Conservation (phyloP, 1,140 invertebrate species). For the Pomacea maculata region DNA sequence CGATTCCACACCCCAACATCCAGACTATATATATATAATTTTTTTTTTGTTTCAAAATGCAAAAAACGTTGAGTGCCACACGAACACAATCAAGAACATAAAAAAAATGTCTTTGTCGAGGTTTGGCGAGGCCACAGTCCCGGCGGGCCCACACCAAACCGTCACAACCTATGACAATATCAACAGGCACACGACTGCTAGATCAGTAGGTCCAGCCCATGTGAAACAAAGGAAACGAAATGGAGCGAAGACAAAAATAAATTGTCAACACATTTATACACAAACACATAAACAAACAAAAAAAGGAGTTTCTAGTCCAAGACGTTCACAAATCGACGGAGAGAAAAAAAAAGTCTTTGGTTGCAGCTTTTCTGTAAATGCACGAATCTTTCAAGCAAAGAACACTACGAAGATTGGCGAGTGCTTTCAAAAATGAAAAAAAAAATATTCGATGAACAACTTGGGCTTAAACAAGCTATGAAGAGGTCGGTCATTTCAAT, state of each 20-base stretch:
- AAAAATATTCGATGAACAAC: too few relatives aligned
- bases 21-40: not conserved
- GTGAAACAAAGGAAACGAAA: not conserved
- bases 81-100: constrained; percentile 4
- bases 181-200: not conserved
- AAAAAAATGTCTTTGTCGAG: not conserved
- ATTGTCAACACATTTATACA: not conserved
- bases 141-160: not conserved
- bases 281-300: not conserved
- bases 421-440: too few relatives aligned
- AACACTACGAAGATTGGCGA: too few relatives aligned
- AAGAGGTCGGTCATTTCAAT: too few relatives aligned
- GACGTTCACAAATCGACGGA: not conserved
- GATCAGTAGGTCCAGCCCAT: not conserved
- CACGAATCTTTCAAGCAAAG: constrained; percentile 5
- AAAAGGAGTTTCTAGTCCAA: not conserved
- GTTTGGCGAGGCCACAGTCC: not conserved
- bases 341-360: not conserved
- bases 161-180: not conserved
- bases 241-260: not conserved
- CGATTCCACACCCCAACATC: not conserved
- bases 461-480: too few relatives aligned
- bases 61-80: not conserved
- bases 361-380: constrained; percentile 9
- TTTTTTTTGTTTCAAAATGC: not conserved